Evolutionary conservation across 2,888 invertebrate species (phyloP), one percentile per base, ranked within the genome.

Genomic region (Cordilura impudica): DNA sequence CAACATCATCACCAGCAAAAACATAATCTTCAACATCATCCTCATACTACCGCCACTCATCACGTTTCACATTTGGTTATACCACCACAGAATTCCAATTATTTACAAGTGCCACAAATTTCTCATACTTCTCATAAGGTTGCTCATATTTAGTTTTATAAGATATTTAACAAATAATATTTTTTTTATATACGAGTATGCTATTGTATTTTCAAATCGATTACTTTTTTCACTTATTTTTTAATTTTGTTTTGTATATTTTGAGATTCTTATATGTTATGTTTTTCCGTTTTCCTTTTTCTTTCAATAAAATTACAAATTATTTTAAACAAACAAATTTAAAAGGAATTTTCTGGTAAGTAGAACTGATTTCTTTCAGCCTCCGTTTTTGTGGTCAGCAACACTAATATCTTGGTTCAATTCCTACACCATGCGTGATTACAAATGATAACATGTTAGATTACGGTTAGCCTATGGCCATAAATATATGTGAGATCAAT

Each of bases 61-160:
- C 84, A 87, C 45, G 81, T 87, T 3, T 77, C 86, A n/a, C 87
- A 87, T 45, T 77, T 87, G 81, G 82, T 87, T 35, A 87, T 87
- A 72, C 88, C 88, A 31, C 87, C 87, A n/a, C 88, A 87, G 69
- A 87, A 87, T 76, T 79, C 86, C 5, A 88, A 87, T 14, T 87
- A 83, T 69, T 69, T 87, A 53, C 87, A 87, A 76, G 86, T 88
- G 58, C 88, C 88, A 66, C 82, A 81, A 26, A 82, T 83, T 43
- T 82, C 84, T 47, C 77, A 81, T 23, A 78, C 74, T 39, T 70
- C 74, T 2, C 84, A 83, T 58, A 84, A 83, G 73, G 81, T 86
- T 60, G 85, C 85, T 31, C 87, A 87, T 58, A 75, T 87, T 80
- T 87, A 83, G 77, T 71, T 18, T 54, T 31, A 54, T 72, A 51